These are phyloP conservation scores for Acipenser transmontanus DNA, from an alignment of 2,797 vertebrate genomes.

Conservation along the genomic window DNA sequence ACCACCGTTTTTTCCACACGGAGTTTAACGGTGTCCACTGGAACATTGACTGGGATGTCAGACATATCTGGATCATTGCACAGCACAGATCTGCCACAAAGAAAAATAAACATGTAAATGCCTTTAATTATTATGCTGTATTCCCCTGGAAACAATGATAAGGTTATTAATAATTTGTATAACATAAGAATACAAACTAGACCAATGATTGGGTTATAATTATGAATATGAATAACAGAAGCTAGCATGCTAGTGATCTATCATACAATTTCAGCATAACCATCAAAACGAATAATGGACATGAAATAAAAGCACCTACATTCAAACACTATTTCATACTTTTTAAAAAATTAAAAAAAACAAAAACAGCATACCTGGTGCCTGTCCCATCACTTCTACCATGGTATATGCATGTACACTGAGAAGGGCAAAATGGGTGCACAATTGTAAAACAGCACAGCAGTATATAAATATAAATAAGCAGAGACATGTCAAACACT, in stretches of 20 bases:
- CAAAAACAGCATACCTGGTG: constrained; percentile 66
- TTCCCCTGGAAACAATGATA: background rate
- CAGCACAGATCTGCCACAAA: constrained; percentile 68
- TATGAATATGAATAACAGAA: background rate
- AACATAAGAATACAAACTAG: background rate
- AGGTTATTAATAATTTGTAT: background rate
- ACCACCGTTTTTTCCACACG: constrained; percentile 86
- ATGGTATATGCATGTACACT: constrained; percentile 80
- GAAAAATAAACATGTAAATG: background rate
- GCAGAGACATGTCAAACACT: constrained; percentile 56
- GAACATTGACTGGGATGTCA: constrained; percentile 82
- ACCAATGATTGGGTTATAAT: background rate
- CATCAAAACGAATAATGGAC: no score
- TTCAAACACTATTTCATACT: no score
- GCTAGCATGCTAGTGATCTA: background rate
- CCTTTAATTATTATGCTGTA: background rate
- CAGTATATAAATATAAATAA: constrained; percentile 59
- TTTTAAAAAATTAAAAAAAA: background rate
- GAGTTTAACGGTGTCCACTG: constrained; percentile 82
- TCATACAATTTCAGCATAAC: no score
- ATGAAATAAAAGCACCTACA: no score
- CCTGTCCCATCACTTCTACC: constrained; percentile 70
- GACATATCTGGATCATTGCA: constrained; percentile 93
- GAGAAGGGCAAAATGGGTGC: constrained; percentile 78
- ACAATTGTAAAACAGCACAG: constrained; percentile 56